phyloP scores from a whole-genome alignment of 1,140 invertebrate genomes.

The Planococcus citri region DNA sequence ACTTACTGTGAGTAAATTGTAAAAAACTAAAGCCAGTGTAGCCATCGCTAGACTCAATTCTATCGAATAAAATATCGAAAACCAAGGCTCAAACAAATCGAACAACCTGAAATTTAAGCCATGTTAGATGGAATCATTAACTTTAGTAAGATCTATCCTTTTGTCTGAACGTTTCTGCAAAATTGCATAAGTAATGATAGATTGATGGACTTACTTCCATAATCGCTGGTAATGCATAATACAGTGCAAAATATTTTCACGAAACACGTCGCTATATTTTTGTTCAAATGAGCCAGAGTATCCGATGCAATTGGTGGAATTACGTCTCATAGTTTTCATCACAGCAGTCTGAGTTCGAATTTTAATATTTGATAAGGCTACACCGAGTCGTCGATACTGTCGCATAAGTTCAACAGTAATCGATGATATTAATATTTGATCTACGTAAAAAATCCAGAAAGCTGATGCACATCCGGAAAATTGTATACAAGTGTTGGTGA shows the following conservation, averaged over 20 bases:
- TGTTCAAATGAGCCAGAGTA: background rate
- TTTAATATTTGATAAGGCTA: background rate
- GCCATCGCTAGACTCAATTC: background rate
- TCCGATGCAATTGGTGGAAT: background rate
- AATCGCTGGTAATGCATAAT: background rate
- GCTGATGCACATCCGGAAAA: background rate
- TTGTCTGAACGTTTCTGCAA: too few relatives aligned
- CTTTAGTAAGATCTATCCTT: too few relatives aligned
- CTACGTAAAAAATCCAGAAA: background rate
- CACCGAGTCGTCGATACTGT: background rate
- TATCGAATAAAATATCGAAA: background rate
- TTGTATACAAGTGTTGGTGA: background rate
- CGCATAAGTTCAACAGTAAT: background rate
- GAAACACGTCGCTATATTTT: background rate
- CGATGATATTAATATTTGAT: background rate
- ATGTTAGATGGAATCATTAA: too few relatives aligned
- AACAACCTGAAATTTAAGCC: background rate
- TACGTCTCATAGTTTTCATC: background rate
- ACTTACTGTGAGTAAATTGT: background rate
- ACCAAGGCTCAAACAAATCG: background rate
- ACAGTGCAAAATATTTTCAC: background rate
- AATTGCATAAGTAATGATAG: background rate
- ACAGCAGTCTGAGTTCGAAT: background rate
- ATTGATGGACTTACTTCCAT: background rate
- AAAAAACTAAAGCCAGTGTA: background rate